Conservation (phyloP, 2,888 invertebrate genomes). For the Zygothrica quintamaculata region DNA sequence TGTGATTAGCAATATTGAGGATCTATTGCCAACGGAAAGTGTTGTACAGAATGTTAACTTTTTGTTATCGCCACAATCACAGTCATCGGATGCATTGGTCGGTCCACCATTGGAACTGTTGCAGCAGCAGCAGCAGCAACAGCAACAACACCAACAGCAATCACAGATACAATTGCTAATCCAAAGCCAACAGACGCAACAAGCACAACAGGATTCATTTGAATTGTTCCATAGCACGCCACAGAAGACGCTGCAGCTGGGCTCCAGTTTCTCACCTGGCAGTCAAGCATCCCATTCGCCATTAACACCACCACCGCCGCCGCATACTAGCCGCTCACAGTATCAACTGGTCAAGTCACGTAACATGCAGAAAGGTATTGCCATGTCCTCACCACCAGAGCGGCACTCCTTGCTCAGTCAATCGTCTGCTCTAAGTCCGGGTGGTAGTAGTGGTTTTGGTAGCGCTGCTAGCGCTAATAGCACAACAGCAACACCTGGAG, state of each 20-base stretch:
- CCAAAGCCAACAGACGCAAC: constrained; percentile 63
- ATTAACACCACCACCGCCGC: constrained; percentile 85
- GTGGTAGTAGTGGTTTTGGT: constrained; percentile 83
- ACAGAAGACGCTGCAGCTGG: constrained; percentile 79
- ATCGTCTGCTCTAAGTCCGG: constrained; percentile 86
- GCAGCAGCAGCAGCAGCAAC: constrained; percentile 77
- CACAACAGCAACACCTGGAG: constrained; percentile 28
- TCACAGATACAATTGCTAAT: constrained; percentile 53
- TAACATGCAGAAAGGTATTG: constrained; percentile 86
- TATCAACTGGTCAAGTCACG: constrained; percentile 82
- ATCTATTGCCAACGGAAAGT: constrained; percentile 85
- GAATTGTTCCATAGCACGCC: constrained; percentile 84
- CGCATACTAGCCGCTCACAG: constrained; percentile 82
- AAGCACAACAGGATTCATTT: constrained; percentile 72
- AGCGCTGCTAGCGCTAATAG: constrained; percentile 80
- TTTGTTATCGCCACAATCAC: constrained; percentile 76
- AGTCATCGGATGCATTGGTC: constrained; percentile 72
- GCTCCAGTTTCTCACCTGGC: constrained; percentile 61
- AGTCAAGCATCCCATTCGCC: constrained; percentile 86
- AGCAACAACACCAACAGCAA: constrained; percentile 57
- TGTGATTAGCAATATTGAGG: constrained; percentile 92
- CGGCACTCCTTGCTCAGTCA: constrained; percentile 86
- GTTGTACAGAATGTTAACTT: constrained; percentile 72
- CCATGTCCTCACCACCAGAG: constrained; percentile 86
- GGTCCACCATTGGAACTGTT: constrained; percentile 81